Percentiles rank a stretch among this genome's conserved stretches.
These are phyloP conservation scores for Calephelis virginiensis DNA, from an alignment of 1,140 invertebrate species.

Conservation along the genomic window DNA sequence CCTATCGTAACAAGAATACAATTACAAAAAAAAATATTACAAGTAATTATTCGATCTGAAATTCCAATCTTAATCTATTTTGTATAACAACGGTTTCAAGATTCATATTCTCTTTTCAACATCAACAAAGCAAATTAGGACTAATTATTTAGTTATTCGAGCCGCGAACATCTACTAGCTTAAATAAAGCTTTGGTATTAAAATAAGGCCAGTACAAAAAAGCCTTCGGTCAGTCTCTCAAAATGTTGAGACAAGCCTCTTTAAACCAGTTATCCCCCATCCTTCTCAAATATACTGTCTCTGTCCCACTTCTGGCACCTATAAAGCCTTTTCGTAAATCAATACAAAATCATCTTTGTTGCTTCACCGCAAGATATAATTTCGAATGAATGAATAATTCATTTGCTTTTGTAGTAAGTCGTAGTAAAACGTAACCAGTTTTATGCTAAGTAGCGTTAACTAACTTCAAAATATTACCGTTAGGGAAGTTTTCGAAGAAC, in stretches of 20 bases:
- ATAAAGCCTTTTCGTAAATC: background rate
- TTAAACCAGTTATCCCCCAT: slow-evolving; percentile 8
- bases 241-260: slow-evolving; percentile 7
- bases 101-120: too few species aligned
- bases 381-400: slow-evolving; percentile 21
- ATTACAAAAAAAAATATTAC: too few species aligned
- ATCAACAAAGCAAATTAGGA: too few species aligned
- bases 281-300: slow-evolving; percentile 3
- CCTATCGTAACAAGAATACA: too few species aligned
- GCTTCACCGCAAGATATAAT: slow-evolving; percentile 15
- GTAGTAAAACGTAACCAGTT: slow-evolving; percentile 70
- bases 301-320: slow-evolving; percentile 12
- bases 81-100: too few species aligned
- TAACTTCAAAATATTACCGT: slow-evolving; percentile 61
- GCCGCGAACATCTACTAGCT: background rate
- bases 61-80: too few species aligned
- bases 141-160: background rate
- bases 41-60: too few species aligned
- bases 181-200: background rate
- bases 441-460: slow-evolving; percentile 53
- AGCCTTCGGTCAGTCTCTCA: slow-evolving; percentile 10
- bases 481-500: slow-evolving; percentile 37
- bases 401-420: slow-evolving; percentile 61
- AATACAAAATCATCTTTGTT: slow-evolving; percentile 16
- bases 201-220: slow-evolving; percentile 6